Base-by-base conservation (phyloP, 2,797 vertebrate species). In the Channa striata region DNA sequence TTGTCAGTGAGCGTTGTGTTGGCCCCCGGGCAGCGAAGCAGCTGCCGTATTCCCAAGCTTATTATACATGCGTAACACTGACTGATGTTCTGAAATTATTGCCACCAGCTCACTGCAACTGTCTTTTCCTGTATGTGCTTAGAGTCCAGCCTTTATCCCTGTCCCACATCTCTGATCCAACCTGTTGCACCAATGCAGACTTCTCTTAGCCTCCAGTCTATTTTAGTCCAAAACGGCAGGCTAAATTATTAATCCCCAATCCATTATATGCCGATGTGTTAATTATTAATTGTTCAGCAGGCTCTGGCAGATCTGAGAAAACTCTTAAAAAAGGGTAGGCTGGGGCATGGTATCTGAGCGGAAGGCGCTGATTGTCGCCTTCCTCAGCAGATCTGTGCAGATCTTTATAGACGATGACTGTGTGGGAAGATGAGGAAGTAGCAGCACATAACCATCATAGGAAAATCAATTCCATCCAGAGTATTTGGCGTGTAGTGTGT, bases 201-300 rank as follows among this genome's bases (percentile, higher is more conserved):
- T 77, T 73, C 77, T 77, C 87, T 75, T 77, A 77, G 72, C 84
- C 84, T 80, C 37, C 8, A 82, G 83, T 82, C 89, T 93, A 88
- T 91, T 90, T 92, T 87, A 86, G 87, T 85, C 73, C 64, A 90
- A 92, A 93, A 92, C 84, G 74, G 74, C 75, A 70, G 67, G 56
- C 85, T 94, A 73, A 91, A 94, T 94, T 92, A 93, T 94, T 94
- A 78, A 94, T 89, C 74, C 56, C n/a, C 21, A 47, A 88, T 90
- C 90, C 83, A 88, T 93, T 93, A 92, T 91, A 89, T 92, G 84
- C 74, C 57, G 23, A 71, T 66, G 65, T 70, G 75, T 94, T 91
- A 93, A 94, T 93, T 90, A 94, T 94, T 93, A 91, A 94, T 92
- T 80, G 63, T 81, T 82, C 82, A 47, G 56, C 11, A 11, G 82